These are phyloP conservation scores for Argyra leucocephala DNA, from an alignment of 2,888 invertebrate genomes.

Conservation along the genomic window DNA sequence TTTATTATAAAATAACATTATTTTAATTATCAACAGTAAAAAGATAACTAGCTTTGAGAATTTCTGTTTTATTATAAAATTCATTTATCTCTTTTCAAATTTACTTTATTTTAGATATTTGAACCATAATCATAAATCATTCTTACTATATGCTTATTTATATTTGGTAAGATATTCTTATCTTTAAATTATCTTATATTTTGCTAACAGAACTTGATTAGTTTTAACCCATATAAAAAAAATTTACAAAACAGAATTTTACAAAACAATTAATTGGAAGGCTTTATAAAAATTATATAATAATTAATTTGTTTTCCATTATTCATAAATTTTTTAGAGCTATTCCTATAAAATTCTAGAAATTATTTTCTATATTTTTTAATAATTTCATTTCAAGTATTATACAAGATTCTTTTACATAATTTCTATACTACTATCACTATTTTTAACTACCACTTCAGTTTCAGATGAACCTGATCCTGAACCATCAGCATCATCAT, in stretches of 20 bases:
- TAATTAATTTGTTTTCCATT: neutral
- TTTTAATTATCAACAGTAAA: no score
- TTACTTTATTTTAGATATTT: no score
- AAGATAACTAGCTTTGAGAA: no score
- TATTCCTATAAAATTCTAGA: neutral
- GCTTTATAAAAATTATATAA: neutral
- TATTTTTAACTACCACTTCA: conserved; percentile 63
- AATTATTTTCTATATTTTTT: neutral
- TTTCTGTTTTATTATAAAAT: no score
- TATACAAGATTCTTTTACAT: conserved; percentile 46
- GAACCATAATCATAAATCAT: no score
- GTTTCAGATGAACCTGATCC: conserved; percentile 62
- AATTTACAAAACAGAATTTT: neutral
- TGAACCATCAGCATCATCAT: conserved; percentile 51
- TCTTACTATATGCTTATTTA: no score
- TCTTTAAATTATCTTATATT: neutral
- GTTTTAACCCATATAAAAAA: neutral
- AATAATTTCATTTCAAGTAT: neutral
- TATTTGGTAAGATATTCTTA: neutral
- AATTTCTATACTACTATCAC: conserved; percentile 65
- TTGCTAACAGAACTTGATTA: no score
- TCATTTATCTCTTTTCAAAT: no score
- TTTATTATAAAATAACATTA: no score
- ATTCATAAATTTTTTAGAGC: no score
- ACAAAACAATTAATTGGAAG: neutral